Conservation (phyloP, 92 coral and sea anemone species). For the Umimayanthus kanabou region DNA sequence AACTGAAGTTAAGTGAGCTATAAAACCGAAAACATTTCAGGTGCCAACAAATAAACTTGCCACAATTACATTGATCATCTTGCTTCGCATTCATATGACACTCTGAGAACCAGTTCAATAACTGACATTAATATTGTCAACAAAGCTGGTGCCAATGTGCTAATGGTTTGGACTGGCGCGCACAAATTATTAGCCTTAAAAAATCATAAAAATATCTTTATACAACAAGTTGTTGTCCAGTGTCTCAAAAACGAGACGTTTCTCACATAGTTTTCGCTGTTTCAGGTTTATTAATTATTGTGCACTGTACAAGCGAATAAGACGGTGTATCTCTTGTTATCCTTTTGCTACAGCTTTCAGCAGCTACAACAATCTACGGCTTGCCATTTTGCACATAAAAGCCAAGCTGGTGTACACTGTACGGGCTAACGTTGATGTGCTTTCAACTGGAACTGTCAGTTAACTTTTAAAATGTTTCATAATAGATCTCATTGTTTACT, state of each 20-base stretch:
- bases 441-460: slow-evolving; percentile 23
- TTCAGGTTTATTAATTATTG: too few species aligned
- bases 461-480: slow-evolving; percentile 5
- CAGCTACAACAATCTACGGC: too few species aligned
- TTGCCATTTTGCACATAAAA: not conserved
- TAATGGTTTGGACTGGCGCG: not conserved
- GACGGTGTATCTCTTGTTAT: not conserved
- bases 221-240: not conserved
- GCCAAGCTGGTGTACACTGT: not conserved
- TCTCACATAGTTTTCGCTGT: not conserved
- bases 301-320: not conserved
- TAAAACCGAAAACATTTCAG: not conserved
- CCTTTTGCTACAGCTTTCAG: not conserved
- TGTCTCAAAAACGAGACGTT: not conserved
- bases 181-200: not conserved
- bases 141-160: not conserved
- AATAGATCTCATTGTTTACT: slow-evolving; percentile 27
- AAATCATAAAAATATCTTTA: not conserved
- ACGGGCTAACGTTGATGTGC: not conserved
- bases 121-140: not conserved
- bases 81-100: not conserved
- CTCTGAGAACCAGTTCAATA: not conserved
- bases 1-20: not conserved
- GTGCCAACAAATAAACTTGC: not conserved
- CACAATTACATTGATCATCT: not conserved